Evolutionary conservation across 1,140 invertebrate species (phyloP), one percentile per base, ranked within the genome.

Genomic region (Eufriesea mexicana): DNA sequence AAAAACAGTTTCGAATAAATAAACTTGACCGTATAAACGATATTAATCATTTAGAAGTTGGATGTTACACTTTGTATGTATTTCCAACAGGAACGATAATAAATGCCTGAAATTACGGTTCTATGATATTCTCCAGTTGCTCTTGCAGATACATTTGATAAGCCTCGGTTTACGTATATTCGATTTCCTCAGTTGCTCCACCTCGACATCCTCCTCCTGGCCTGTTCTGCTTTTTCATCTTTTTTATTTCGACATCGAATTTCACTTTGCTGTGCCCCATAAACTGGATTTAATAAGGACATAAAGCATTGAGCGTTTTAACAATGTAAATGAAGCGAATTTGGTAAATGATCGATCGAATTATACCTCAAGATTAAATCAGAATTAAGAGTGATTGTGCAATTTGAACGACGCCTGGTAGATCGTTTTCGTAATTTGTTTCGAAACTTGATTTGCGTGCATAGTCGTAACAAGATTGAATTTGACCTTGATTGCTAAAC

Each of bases 401-500:
- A 35, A 72, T 47, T 49, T 20, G 23, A 51, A 14, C 28, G 45
- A 57, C 35, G 45, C n/a, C 23, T 28, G 9, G n/a, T 59, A 71
- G 12, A 79, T 70, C 25, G 25, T 62, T 79, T 62, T 51, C 14
- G 20, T 35, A 47, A 71, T 79, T 72, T 49, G 25, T 61, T 79
- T 47, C 55, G 61, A 47, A 75, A 85, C 45, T 49, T 25, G 68
- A 83, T 83, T 78, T 64, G 47, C 62, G 62, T 85, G 80, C 67
- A n/a, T 18, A 35, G 51, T 78, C 66, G 20, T 68, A 86, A 84
- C 59, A 42, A 76, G 71, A 77, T 80, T 75, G 23, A 23, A n/a
- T 45, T 66, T 28, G 57, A 28, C 61, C 76, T 78, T 79, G 62
- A 84, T 77, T 51, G 42, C 45, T 61, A 54, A 84, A 86, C 82